Base-by-base conservation (phyloP, 2,113 vertebrate species). In the Furnarius figulus region DNA sequence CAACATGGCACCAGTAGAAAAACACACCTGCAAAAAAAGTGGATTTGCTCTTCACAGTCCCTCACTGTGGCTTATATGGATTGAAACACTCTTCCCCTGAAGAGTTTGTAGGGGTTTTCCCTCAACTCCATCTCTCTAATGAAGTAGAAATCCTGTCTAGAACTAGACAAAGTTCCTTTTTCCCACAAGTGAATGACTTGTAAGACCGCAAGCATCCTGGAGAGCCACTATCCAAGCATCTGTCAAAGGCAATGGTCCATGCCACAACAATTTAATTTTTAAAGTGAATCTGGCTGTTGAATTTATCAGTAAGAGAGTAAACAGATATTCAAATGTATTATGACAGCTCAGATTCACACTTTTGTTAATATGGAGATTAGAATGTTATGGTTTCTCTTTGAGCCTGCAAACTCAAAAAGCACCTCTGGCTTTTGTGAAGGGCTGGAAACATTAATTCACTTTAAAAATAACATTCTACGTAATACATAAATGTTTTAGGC, bases 121-220 rank as follows among this genome's bases (percentile, higher is more conserved):
- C 27, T 61, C 35, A 40, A 33, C 12, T 71, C 39, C 30, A 7
- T 61, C 47, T 59, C 28, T 61, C 52, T 82, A 28, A 37, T 0
- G 0, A 27, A 44, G 27, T 13, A 2, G 39, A 72, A 82, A 63
- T 49, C 35, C 46, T 30, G 53, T 31, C 23, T 44, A 56, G 28
- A 91, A 39, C 25, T 37, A 68, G 22, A 53, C 1, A 0, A 66
- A 85, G 28, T 31, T 35, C 65, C 8, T 55, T 63, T 12, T 33
- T 17, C 18, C 25, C 25, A 55, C 0, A 2, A 66, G 5, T 14
- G 44, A 79, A 59, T 0, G 0, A 50, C 9, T 13, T 55, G 53
- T 52, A 44, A 62, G 23, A 40, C 31, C 72, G n/a, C n/a, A 82
- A 75, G 39, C 12, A 66, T 47, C 37, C 74, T 33, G 11, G 58